Conservation (phyloP, 1,140 invertebrate species). For the Drosophila willistoni region DNA sequence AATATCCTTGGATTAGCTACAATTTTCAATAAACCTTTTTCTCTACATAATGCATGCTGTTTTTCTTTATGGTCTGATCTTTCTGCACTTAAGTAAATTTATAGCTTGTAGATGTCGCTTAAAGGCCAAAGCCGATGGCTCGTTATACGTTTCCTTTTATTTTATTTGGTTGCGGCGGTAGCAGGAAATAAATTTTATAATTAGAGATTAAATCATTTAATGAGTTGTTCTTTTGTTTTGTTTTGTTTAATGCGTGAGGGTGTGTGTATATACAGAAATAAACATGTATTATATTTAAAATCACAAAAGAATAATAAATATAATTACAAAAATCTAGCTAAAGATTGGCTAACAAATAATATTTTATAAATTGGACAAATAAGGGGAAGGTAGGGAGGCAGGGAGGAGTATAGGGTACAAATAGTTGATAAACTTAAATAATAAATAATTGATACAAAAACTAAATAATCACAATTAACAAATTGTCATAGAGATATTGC, state of each 20-base stretch:
- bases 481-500: constrained; percentile 62
- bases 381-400: neutral
- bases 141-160: constrained; percentile 80
- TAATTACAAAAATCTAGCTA: constrained; percentile 34
- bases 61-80: constrained; percentile 39
- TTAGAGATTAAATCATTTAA: constrained; percentile 37
- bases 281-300: constrained; percentile 25
- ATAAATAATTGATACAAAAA: constrained; percentile 62
- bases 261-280: constrained; percentile 53
- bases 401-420: constrained; percentile 4
- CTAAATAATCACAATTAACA: constrained; percentile 81
- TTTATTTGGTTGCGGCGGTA: constrained; percentile 2
- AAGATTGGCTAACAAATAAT: constrained; percentile 60
- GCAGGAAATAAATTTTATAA: constrained; percentile 29
- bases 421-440: constrained; percentile 54
- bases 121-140: constrained; percentile 72
- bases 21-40: constrained; percentile 13
- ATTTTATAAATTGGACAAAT: neutral
- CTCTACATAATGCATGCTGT: neutral
- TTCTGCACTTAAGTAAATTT: constrained; percentile 35
- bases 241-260: constrained; percentile 10
- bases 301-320: constrained; percentile 41
- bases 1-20: neutral
- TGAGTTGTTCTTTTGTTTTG: constrained; percentile 5
- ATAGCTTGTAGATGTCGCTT: constrained; percentile 39